Base-by-base conservation (phyloP, 2,797 vertebrate genomes). In the Valencia hispanica region DNA sequence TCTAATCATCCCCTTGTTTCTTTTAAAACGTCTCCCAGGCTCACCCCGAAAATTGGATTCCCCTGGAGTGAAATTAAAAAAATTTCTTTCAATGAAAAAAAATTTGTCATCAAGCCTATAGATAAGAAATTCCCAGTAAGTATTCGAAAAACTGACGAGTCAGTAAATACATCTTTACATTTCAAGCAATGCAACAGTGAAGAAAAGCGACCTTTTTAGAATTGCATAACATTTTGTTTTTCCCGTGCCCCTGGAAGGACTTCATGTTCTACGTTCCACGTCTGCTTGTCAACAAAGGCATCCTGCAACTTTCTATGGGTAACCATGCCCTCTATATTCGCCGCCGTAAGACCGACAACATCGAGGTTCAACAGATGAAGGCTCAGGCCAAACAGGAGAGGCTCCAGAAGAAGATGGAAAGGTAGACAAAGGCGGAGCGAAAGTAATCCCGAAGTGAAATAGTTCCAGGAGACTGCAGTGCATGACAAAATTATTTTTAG, bases 281-380 rank as follows among this genome's bases (percentile, higher is more conserved):
- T 0, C 94, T 97, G 89, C 95, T 97, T 57, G 95, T 99, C 81
- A 99, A 98, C 95, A 99, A 99, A 91, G 91, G 96, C 80, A 97
- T 99, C 92, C 93, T 99, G 86, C 96, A 96, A 88, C 95, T 99
- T 6, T 98, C 97, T 92, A 98, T 97, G 96, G 97, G 97, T 17
- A 99, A 99, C 94, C 97, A 99, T 0, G 97, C 98, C 11, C 94
- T 98, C 86, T 99, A 98, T 84, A 97, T 97, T 96, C 95, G 96
- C 68, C 97, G 98, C 82, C 95, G 98, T 83, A 98, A 98, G 90
- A 88, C 97, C 0, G 97, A 99, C 93, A 97, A 94, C 88, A 99
- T 99, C 34, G 98, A 99, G 90, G 97, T 99, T 32, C 98, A 99
- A 91, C 98, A 99, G 94, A 99, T 99, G 98, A 99, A 98, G 94